Conservation (phyloP, 2,888 invertebrate genomes). For the Netelia melanura region DNA sequence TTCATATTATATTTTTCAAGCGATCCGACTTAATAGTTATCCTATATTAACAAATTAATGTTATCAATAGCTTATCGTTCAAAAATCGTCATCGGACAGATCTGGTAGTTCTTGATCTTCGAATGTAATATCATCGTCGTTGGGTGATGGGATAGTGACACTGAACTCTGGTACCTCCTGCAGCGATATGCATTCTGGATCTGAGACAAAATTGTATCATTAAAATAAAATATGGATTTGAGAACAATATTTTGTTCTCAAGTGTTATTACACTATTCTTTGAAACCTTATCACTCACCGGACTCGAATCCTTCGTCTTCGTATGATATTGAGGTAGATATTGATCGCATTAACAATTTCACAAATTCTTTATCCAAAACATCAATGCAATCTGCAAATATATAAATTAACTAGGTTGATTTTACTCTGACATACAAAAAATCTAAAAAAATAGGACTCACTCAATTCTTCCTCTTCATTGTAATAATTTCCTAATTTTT, state of each 20-base stretch:
- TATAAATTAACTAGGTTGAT: background rate
- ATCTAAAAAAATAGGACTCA: slow-evolving; percentile 1
- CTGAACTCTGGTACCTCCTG: background rate
- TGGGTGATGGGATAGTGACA: background rate
- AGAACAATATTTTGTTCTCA: too few relatives aligned
- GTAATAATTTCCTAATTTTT: slow-evolving; percentile 42
- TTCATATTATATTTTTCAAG: background rate
- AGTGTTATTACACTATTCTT: background rate
- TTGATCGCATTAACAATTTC: slow-evolving; percentile 22
- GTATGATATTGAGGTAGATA: slow-evolving; percentile 23
- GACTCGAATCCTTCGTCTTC: slow-evolving; percentile 63
- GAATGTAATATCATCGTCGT: background rate
- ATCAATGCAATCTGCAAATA: slow-evolving; percentile 31
- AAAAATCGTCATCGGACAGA: slow-evolving; percentile 40
- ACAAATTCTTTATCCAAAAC: slow-evolving; percentile 52
- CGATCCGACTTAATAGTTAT: background rate
- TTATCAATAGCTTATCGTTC: too few relatives aligned
- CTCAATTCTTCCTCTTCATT: slow-evolving; percentile 39
- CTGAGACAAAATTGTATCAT: slow-evolving; percentile 9
- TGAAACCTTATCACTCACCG: slow-evolving; percentile 20
- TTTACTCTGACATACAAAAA: background rate
- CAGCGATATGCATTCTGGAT: slow-evolving; percentile 30
- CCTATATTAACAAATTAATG: background rate
- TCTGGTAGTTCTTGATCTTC: slow-evolving; percentile 29
- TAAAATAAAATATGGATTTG: background rate